Percentiles rank a stretch among this genome's conserved stretches.
Conservation (phyloP, 2,797 vertebrate species). For the Brachymystax lenok region DNA sequence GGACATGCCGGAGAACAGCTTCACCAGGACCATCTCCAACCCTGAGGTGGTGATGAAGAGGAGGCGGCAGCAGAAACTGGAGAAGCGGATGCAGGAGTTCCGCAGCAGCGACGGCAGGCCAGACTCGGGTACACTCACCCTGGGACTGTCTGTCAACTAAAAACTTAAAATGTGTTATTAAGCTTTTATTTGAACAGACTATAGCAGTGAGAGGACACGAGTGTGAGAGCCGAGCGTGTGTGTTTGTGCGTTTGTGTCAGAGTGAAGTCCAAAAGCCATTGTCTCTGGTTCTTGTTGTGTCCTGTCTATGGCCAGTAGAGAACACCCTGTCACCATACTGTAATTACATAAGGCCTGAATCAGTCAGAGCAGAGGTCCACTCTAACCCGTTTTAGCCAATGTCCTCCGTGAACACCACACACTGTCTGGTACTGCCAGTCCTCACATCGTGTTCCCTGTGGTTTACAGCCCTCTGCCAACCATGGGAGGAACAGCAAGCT, state of each 20-base stretch:
- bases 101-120: conserved; percentile 94
- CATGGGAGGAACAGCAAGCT: too few relatives aligned
- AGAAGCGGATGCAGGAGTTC: conserved; percentile 97
- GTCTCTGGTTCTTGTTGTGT: background rate
- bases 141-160: too few relatives aligned
- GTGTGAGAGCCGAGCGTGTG: too few relatives aligned
- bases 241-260: too few relatives aligned
- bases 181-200: too few relatives aligned
- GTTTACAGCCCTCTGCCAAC: background rate
- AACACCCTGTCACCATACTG: too few relatives aligned
- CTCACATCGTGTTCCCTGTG: background rate
- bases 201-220: too few relatives aligned
- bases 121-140: conserved; percentile 79
- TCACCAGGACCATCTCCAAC: conserved; percentile 97
- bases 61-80: conserved; percentile 92
- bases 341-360: background rate
- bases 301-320: background rate
- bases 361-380: background rate
- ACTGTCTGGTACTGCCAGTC: background rate
- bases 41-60: conserved; percentile 99
- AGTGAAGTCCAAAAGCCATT: background rate
- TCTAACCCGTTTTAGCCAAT: background rate
- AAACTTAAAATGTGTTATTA: too few relatives aligned
- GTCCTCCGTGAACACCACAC: too few relatives aligned
- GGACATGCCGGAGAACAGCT: conserved; percentile 99